These are phyloP conservation scores for Notamacropus eugenii DNA, from an alignment of 2,797 vertebrate species.

Conservation along the genomic window DNA sequence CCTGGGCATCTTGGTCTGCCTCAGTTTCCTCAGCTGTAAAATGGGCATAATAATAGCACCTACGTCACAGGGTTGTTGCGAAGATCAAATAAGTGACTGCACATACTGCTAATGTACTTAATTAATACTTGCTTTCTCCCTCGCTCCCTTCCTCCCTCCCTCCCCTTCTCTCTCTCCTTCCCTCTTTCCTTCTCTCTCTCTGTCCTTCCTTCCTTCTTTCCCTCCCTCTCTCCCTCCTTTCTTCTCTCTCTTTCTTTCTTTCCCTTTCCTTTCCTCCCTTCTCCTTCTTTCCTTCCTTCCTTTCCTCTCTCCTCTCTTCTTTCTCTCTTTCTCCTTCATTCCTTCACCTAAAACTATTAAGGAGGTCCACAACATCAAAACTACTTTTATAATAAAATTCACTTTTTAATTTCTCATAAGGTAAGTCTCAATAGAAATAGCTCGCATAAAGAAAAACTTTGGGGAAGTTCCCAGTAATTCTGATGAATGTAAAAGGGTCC, in stretches of 20 bases:
- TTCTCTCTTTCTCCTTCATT: too few species aligned
- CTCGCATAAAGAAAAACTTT: not conserved
- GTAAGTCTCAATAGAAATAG: not conserved
- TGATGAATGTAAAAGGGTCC: not conserved
- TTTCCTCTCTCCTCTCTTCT: too few species aligned
- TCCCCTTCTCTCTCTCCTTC: too few species aligned
- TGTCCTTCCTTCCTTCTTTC: too few species aligned
- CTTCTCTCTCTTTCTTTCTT: too few species aligned
- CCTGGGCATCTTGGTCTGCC: not conserved
- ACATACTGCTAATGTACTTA: too few species aligned
- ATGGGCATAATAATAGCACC: not conserved
- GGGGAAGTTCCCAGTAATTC: not conserved
- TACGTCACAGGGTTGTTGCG: not conserved
- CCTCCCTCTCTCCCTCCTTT: accelerated
- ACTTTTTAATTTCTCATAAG: not conserved
- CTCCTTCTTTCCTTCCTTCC: too few species aligned
- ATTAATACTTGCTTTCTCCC: too few species aligned
- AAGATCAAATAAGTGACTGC: not conserved
- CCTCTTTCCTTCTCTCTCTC: too few species aligned
- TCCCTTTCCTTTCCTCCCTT: too few species aligned
- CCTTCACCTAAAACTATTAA: not conserved
- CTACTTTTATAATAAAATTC: not conserved
- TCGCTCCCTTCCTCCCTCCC: too few species aligned
- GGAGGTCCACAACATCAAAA: not conserved
- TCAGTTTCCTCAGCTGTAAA: not conserved